Conservation (phyloP, 2,113 vertebrate species). For the Prietella phreatophila region DNA sequence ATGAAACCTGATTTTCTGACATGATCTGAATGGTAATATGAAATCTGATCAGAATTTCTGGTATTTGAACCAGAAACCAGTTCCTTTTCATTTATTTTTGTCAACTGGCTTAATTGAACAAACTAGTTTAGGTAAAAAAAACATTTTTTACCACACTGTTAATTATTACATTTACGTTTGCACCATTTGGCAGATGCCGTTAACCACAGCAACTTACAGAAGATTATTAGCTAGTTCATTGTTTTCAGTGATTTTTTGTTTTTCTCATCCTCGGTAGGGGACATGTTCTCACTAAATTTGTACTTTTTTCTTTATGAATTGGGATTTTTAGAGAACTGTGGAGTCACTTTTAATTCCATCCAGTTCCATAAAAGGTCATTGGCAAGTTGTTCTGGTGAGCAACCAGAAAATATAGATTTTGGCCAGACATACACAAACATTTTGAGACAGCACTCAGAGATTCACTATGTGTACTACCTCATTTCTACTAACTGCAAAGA, state of each 20-base stretch:
- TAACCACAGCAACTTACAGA: neutral
- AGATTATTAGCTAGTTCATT: neutral
- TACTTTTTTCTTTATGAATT: neutral
- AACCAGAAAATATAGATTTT: slow-evolving; percentile 22
- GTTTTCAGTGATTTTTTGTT: neutral
- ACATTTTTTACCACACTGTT: neutral
- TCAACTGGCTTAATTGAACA: neutral
- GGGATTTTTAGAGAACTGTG: neutral
- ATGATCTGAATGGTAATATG: neutral
- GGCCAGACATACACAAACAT: neutral
- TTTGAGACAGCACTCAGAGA: neutral
- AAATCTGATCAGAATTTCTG: neutral
- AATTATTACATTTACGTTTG: neutral
- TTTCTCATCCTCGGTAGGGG: neutral
- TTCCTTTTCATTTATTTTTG: neutral
- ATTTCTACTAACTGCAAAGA: neutral
- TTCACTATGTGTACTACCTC: neutral
- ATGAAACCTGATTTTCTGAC: slow-evolving; percentile 22
- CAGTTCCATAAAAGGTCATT: neutral
- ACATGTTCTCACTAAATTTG: neutral
- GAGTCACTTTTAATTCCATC: neutral
- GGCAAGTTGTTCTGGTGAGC: slow-evolving; percentile 4
- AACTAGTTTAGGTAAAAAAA: neutral
- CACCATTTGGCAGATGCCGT: too few species aligned
- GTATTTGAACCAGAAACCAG: neutral